Base-by-base conservation (phyloP, 2,113 vertebrate species). In the Lipotes vexillifer region DNA sequence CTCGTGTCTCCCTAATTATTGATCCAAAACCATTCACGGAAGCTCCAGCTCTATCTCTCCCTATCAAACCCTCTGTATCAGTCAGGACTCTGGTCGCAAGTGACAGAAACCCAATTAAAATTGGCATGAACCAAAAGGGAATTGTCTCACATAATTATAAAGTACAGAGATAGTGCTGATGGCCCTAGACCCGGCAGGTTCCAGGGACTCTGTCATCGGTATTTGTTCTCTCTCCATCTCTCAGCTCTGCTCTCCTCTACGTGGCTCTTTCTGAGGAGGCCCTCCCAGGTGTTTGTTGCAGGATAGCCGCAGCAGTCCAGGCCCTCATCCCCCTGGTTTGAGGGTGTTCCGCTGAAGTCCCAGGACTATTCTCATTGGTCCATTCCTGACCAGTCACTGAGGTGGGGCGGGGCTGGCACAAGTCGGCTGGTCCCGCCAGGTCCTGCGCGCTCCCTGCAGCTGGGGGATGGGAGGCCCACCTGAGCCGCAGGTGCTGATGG, bases 51-150 rank as follows among this genome's bases (percentile, higher is more conserved):
- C 77, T 89, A 0, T 12, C 23, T 12, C 23, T 52, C 49, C 33
- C 20, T 23, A 15, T 0, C 12, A 83, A 91, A 49, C 66, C 31
- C 20, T 96, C 68, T 87, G 78, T 46, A 90, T 71, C 72, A 57
- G 46, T 86, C 74, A 74, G 80, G 41, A 69, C 63, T 74, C 84
- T 57, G 77, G 86, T 87, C 17, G 31, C 55, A 92, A 94, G 94
- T 25, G 88, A 94, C 81, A 90, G 93, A 96, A 95, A 88, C 29
- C 57, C 96, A 90, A 71, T 95, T 95, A 71, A 83, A 97, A 94
- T 33, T 55, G 94, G 55, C 92, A 85, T 44, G 33, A 96, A 55
- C 46, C 63, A 25, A 96, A 94, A 95, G 82, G 38, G 75, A 94
- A 29, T 80, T 49, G 82, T 68, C 66, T 96, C 66, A 89, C 10